Percentiles rank a stretch among this genome's conserved stretches.
Conservation (phyloP, 2,797 vertebrate species). For the Acanthurus tractus region DNA sequence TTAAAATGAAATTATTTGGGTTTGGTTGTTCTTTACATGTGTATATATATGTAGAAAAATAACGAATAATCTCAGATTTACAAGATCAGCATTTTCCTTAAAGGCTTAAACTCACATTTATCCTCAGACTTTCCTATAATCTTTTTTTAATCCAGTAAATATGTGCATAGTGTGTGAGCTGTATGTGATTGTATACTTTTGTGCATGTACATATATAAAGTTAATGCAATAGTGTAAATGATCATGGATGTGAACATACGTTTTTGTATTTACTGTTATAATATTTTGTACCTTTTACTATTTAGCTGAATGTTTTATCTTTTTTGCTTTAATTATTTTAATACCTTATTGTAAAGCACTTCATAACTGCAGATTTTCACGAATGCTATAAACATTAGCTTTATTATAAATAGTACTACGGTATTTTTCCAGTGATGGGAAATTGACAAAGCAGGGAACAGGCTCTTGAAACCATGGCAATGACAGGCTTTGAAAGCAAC, state of each 20-base stretch:
- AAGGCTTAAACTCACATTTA: neutral
- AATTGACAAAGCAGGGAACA: slow-evolving; percentile 40
- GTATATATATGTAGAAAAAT: no score
- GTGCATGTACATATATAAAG: neutral
- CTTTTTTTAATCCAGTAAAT: neutral
- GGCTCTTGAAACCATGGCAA: slow-evolving; percentile 43
- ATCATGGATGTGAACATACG: no score
- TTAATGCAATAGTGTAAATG: neutral
- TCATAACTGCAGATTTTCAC: neutral
- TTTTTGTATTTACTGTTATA: neutral
- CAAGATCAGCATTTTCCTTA: neutral
- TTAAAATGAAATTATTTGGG: no score
- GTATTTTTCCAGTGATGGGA: slow-evolving; percentile 41
- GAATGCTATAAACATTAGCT: no score
- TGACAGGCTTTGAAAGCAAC: slow-evolving; percentile 41
- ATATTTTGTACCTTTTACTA: neutral
- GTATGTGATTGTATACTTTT: neutral
- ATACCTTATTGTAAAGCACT: neutral
- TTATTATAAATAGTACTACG: neutral
- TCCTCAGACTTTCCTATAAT: neutral
- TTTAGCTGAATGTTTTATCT: neutral
- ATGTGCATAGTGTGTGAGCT: neutral
- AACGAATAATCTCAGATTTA: neutral
- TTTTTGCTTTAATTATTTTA: neutral
- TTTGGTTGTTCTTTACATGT: no score